Evolutionary conservation across 2,888 invertebrate species (phyloP).

Genomic region (Drosophila prolongata): DNA sequence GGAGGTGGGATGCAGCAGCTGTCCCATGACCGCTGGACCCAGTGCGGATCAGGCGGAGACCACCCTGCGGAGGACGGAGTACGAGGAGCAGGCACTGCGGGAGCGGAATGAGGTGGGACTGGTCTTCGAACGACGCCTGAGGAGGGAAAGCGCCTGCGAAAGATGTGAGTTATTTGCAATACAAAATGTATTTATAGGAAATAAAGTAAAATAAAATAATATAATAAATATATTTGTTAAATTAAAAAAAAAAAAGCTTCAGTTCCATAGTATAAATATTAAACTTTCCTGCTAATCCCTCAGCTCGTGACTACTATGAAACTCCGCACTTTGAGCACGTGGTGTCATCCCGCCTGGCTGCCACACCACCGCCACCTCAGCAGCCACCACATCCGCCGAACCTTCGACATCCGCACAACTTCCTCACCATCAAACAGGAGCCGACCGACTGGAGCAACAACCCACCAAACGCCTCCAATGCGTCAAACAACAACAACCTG

Average conservation of each 20-base stretch:
- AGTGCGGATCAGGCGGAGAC: slow-evolving; percentile 55
- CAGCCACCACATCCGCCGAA: slow-evolving; percentile 36
- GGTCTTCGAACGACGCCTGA: slow-evolving; percentile 64
- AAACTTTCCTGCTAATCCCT: not conserved
- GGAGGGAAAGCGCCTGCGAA: slow-evolving; percentile 65
- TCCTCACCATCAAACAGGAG: slow-evolving; percentile 86
- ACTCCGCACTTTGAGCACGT: slow-evolving; percentile 66
- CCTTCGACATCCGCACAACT: slow-evolving; percentile 66
- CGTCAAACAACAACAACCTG: slow-evolving; percentile 53
- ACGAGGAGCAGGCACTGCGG: slow-evolving; percentile 62
- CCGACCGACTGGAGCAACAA: slow-evolving; percentile 88
- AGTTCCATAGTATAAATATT: not conserved
- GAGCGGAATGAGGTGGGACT: slow-evolving; percentile 67
- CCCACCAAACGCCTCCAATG: slow-evolving; percentile 45
- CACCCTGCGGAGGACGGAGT: slow-evolving; percentile 62
- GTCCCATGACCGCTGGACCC: slow-evolving; percentile 61
- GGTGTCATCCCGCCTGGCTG: slow-evolving; percentile 50
- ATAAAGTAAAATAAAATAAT: too few species aligned
- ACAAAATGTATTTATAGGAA: too few species aligned
- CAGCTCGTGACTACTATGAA: slow-evolving; percentile 68
- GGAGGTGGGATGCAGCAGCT: slow-evolving; percentile 74
- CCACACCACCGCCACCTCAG: slow-evolving; percentile 58
- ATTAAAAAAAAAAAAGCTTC: too few species aligned
- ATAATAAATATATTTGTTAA: too few species aligned
- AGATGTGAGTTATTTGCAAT: slow-evolving; percentile 31